Conservation (phyloP, 2,113 vertebrate genomes). For the Rynchops niger region DNA sequence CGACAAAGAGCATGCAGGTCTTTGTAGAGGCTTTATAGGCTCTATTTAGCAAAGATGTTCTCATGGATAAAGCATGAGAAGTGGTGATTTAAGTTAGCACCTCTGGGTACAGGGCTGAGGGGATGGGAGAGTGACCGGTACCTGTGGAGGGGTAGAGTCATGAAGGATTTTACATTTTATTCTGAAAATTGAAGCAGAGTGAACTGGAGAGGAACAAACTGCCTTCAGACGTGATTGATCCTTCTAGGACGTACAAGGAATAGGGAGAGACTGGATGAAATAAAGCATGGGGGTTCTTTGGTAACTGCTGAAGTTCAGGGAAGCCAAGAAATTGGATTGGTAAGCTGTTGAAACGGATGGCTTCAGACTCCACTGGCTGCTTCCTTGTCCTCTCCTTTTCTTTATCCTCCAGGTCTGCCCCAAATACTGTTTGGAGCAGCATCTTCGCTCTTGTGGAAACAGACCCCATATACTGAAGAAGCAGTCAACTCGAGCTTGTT, state of each 20-base stretch:
- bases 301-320: background rate
- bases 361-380: background rate
- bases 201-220: background rate
- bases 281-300: background rate
- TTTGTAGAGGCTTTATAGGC: background rate
- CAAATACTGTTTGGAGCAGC: background rate
- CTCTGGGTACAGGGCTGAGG: background rate
- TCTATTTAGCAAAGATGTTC: background rate
- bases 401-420: background rate
- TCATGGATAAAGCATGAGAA: background rate
- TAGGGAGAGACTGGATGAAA: background rate
- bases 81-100: background rate
- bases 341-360: background rate
- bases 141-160: background rate
- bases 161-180: background rate
- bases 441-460: background rate
- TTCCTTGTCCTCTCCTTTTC: background rate
- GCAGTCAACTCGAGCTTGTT: background rate
- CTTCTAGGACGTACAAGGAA: background rate
- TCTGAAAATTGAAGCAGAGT: background rate
- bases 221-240: background rate
- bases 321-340: background rate
- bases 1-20: background rate
- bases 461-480: background rate
- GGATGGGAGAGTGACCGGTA: background rate